Evolutionary conservation across 2,797 vertebrate genomes (phyloP), one percentile per base, ranked within the genome.

Genomic region (Tapera naevia): DNA sequence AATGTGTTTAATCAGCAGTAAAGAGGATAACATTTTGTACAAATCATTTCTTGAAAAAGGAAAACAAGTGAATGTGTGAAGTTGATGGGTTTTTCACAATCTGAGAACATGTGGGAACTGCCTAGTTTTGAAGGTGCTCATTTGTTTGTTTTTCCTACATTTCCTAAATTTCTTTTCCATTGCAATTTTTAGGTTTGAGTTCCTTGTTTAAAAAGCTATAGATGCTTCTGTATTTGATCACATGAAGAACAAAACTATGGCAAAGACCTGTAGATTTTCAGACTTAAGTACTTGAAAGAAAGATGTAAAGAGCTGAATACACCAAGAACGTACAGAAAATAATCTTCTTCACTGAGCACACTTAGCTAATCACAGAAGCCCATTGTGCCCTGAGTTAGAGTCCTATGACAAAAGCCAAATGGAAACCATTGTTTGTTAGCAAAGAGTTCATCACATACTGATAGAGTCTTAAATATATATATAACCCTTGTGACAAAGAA

Each of bases 331-430:
- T 65, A 30, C 5, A 72, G 28, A 78, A 76, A 71, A 69, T 23
- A 43, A 74, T 57, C 23, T 62, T 80, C 27, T 65, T 54, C 17
- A 43, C 7, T 32, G 24, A 89, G 13, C 24, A 81, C n/a, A 16
- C 25, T 54, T 32, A 75, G 61, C 79, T 81, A 76, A 57, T 53
- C 57, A 65, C 1, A 11, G 56, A 83, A 66, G 32, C 3, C 17
- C 1, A 7, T 14, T 70, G 39, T 45, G 17, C 11, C n/a, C 46
- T 75, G 28, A 32, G 27, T 27, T n/a, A 66, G 10, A 2, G 4
- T 57, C n/a, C 10, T 83, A 51, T 33, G 39, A 75, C 18, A 88
- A 86, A 78, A 91, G 17, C 30, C 75, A 75, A 94, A 45, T 33
- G 43, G 41, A 75, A 62, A 9, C 10, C 30, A 23, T 80, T 74